phyloP scores from a whole-genome alignment of 2,797 vertebrate species.

The Eremophila alpestris region DNA sequence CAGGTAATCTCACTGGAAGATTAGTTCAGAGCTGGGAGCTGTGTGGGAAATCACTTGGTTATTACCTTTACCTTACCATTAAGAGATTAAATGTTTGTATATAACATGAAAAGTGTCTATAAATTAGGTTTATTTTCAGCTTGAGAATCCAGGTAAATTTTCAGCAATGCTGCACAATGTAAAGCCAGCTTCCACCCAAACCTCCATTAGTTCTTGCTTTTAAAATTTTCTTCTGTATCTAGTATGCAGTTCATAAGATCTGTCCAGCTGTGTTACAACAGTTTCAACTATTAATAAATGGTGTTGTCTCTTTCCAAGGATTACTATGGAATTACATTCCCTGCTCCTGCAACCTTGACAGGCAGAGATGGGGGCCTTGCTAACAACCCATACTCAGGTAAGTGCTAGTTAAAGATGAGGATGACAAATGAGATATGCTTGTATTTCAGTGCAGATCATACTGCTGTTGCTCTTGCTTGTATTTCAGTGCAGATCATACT shows the following conservation, averaged over 20 bases:
- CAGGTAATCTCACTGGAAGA: neutral
- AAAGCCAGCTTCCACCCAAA: neutral
- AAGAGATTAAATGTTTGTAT: neutral
- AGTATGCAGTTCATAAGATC: neutral
- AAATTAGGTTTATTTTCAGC: neutral
- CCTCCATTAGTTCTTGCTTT: neutral
- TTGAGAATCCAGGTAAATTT: neutral
- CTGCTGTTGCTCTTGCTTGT: neutral
- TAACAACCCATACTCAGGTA: slow-evolving; percentile 96
- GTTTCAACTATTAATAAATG: neutral
- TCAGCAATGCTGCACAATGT: neutral
- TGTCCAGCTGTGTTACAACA: neutral
- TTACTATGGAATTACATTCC: slow-evolving; percentile 98
- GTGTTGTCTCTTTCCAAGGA: slow-evolving; percentile 79
- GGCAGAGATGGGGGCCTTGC: slow-evolving; percentile 90
- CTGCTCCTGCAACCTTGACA: slow-evolving; percentile 89
- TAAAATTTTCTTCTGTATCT: neutral
- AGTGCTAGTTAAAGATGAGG: neutral
- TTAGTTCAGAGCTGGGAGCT: neutral
- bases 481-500: neutral
- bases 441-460: neutral
- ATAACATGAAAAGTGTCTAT: neutral
- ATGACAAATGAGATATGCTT: neutral
- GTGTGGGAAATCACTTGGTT: neutral
- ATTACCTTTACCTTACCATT: neutral